Evolutionary conservation across 1,140 invertebrate species (phyloP), one percentile per base, ranked within the genome.

Genomic region (Diorhabda carinulata): DNA sequence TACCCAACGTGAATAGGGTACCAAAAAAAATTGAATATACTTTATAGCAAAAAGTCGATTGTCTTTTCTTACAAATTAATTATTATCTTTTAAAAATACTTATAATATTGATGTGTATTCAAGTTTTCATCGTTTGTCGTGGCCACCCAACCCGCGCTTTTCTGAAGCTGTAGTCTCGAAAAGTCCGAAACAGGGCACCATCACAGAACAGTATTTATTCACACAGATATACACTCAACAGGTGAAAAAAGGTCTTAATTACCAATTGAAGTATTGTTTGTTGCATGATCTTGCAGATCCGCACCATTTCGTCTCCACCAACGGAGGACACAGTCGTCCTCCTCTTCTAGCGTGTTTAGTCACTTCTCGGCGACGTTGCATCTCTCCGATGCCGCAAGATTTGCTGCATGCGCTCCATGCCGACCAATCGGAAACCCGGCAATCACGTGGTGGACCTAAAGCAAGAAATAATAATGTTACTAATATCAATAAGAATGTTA

Each of bases 341-440:
- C 91, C 91, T 8, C 91, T 83, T 56, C 91, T 85, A 10, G 91
- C 88, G 72, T 91, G 90, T 76, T 90, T 88, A 64, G 90, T 80
- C 40, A 96, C 87, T 71, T 89, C 88, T 70, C 94, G 85, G 67
- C 87, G 88, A 70, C 94, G 87, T 77, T 89, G 85, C 81, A 91
- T 92, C 80, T 95, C 92, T 9, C 94, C 94, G 52, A 95, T 92
- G 58, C 93, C 93, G 79, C 94, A 95, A 52, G 90, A 89, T 76
- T 91, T 90, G 80, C 90, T 92, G 82, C 94, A 96, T 9, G 87
- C 82, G 72, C 91, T 90, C 94, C 94, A 96, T 68, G 89, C 86
- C 3, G 90, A 89, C 94, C 94, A 96, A 69, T 92, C 90, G 61
- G 90, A 87, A n/a, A 96, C 92, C 72, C 89, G 87, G 80, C 94